Evolutionary conservation across 2,888 invertebrate species (phyloP).

Genomic region (Nineta flava): DNA sequence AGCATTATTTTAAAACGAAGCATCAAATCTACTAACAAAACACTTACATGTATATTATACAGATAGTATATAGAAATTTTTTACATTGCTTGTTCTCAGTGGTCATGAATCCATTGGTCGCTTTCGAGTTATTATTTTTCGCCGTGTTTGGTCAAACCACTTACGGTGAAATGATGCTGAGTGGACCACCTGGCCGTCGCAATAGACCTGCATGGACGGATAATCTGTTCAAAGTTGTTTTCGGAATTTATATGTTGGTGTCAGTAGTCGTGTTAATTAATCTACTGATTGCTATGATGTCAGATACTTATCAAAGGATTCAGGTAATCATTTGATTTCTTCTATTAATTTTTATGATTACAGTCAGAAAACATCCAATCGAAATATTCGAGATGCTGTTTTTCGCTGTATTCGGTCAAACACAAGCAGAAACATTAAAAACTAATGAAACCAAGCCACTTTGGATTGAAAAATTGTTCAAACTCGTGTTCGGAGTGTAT

Average conservation of each 20-base stretch:
- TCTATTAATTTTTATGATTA: slow-evolving; percentile 35
- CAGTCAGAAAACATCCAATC: slow-evolving; percentile 83
- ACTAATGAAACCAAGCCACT: slow-evolving; percentile 48
- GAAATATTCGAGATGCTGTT: slow-evolving; percentile 95
- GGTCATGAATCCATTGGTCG: slow-evolving; percentile 76
- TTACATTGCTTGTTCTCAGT: slow-evolving; percentile 34
- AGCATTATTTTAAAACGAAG: not conserved
- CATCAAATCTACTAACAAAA: not conserved
- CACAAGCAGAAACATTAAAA: slow-evolving; percentile 62
- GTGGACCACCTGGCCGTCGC: slow-evolving; percentile 43
- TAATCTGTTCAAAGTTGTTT: slow-evolving; percentile 77
- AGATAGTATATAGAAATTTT: not conserved
- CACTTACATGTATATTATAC: not conserved
- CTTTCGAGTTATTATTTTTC: slow-evolving; percentile 95
- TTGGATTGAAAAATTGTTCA: slow-evolving; percentile 79
- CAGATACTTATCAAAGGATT: slow-evolving; percentile 98
- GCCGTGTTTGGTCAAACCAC: slow-evolving; percentile 92
- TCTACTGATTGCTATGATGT: slow-evolving; percentile 99
- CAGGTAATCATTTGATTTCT: slow-evolving; percentile 57
- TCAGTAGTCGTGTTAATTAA: slow-evolving; percentile 96
- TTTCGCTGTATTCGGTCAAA: slow-evolving; percentile 97
- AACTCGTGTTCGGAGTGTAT: slow-evolving; percentile 82
- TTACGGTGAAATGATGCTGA: slow-evolving; percentile 52
- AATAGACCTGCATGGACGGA: slow-evolving; percentile 69
- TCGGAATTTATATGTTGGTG: slow-evolving; percentile 96